Evolutionary conservation across 30 jellyfish, hydroid and myxozoan species (phyloP), one percentile per base, ranked within the genome.

Genomic region (Aurelia sp.): DNA sequence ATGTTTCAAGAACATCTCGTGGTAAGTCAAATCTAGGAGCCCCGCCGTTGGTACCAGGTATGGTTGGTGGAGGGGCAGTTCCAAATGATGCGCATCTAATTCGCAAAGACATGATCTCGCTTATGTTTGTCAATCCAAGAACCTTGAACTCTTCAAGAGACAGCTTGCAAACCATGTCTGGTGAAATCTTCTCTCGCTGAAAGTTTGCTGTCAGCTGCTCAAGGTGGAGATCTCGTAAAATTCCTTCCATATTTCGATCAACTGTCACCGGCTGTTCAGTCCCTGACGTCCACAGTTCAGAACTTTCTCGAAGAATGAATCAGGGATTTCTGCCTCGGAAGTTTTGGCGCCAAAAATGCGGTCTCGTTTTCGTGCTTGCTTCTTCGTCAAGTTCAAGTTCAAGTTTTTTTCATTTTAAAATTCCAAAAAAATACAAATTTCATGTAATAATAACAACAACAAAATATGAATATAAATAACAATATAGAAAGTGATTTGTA

Each of bases 11-110:
- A 20, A 70, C 71, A 3, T 22, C 12, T 60, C 57, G 50, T 16
- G 91, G 79, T 59, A 88, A 78, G 12, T 44, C 41, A 72, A 66
- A 78, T 61, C 79, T 70, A 33, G 97, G 88, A 18, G 97, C 94
- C 24, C 97, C 96, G 12, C 67, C 82, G 8, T 63, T 57, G 22
- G 20, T 21, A 19, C 74, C 80, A 44, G 44, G 44, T 33, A 20
- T 40, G n/a, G 20, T 70, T 10, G 22, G 64, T 9, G 89, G 84
- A 76, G 63, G 84, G 22, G 3, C 18, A 7, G 22, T 27, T 50
- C 95, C 86, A 47, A 27, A 76, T 27, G 57, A 48, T 22, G 64
- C 33, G 33, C 91, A 65, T 21, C 58, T 21, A 19, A 67, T 47
- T 57, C 82, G 62, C 77, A 86, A 61, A 62, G 61, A 82, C 97